Conservation (phyloP, 1,140 invertebrate species). For the Drosophila kohkoa region DNA sequence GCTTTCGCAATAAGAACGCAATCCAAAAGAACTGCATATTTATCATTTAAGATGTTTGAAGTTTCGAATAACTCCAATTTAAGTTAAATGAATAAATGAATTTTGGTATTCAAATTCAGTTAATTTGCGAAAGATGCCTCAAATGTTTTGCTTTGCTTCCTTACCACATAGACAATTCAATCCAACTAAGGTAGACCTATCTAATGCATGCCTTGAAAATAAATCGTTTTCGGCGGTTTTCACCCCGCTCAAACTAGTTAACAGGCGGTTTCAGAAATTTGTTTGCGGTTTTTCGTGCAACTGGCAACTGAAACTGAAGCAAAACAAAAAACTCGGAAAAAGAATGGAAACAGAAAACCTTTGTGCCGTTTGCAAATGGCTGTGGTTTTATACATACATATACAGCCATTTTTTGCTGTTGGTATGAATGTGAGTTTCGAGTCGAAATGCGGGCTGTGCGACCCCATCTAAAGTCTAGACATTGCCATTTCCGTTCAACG, state of each 20-base stretch:
- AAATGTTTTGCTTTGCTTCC: too few species aligned
- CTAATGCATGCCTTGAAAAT: constrained; percentile 28
- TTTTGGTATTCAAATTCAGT: too few species aligned
- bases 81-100: too few species aligned
- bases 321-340: constrained; percentile 38
- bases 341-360: constrained; percentile 52
- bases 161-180: not conserved
- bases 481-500: constrained; percentile 82
- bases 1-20: constrained; percentile 11
- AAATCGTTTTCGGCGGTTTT: constrained; percentile 54
- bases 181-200: not conserved
- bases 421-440: constrained; percentile 13
- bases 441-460: constrained; percentile 5
- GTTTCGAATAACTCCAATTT: too few species aligned
- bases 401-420: not conserved
- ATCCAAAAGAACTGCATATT: not conserved
- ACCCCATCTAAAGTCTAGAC: constrained; percentile 71
- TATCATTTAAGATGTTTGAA: too few species aligned
- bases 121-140: too few species aligned
- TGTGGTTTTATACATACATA: constrained; percentile 52
- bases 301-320: not conserved
- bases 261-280: constrained; percentile 41
- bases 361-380: constrained; percentile 65
- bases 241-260: constrained; percentile 17
- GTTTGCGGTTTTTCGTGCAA: constrained; percentile 32